Conservation (phyloP, 2,797 vertebrate species). For the Gambelia wislizenii region DNA sequence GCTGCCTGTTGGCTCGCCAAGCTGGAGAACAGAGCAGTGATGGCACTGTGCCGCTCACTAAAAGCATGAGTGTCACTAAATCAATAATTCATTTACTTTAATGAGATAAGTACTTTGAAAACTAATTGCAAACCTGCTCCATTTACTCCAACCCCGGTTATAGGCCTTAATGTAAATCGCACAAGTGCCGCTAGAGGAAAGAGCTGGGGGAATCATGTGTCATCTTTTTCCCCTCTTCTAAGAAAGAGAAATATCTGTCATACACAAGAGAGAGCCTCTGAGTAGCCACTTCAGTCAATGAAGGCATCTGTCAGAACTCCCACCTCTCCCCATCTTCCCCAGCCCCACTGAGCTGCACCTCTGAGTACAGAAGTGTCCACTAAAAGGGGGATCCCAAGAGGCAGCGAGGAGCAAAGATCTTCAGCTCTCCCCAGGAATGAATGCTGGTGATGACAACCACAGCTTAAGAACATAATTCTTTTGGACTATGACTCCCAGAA, state of each 20-base stretch:
- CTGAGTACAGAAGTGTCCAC: background rate
- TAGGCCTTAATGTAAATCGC: constrained; percentile 85
- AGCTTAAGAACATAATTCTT: background rate
- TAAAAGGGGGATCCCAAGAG: background rate
- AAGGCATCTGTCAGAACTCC: accelerated
- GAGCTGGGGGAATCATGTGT: constrained; percentile 48
- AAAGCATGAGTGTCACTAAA: constrained; percentile 95
- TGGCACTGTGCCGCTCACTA: constrained; percentile 87
- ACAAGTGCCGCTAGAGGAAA: constrained; percentile 66
- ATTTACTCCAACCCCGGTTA: constrained; percentile 88
- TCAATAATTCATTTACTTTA: constrained; percentile 99
- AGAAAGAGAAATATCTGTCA: constrained; percentile 59
- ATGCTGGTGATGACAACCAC: background rate
- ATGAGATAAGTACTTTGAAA: constrained; percentile 98
- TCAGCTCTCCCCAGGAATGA: background rate
- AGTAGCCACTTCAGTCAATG: accelerated
- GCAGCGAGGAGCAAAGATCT: background rate
- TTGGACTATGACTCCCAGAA: background rate
- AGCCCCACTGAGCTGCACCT: background rate
- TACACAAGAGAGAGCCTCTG: background rate
- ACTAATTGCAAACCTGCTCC: constrained; percentile 94
- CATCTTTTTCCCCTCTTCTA: constrained; percentile 58
- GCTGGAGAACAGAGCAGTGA: constrained; percentile 83
- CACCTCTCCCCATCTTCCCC: background rate
- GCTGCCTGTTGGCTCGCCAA: constrained; percentile 65